phyloP scores from a whole-genome alignment of 1,140 invertebrate species.

The Magallana ariakensis region DNA sequence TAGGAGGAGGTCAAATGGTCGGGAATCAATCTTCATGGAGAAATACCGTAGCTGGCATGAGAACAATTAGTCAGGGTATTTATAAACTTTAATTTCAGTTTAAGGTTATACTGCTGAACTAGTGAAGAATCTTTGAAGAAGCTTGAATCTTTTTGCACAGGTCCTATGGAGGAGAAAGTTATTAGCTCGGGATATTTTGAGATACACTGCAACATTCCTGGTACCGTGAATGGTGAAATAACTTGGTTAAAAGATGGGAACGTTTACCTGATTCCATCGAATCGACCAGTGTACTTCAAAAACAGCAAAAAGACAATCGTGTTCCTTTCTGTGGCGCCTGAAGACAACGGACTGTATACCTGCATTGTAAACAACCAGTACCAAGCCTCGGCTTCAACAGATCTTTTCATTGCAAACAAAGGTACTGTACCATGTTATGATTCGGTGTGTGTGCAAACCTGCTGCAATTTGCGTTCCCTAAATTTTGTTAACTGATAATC shows the following conservation, averaged over 20 bases:
- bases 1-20: too few species aligned
- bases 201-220: neutral
- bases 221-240: neutral
- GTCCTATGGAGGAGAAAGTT: neutral
- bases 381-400: neutral
- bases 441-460: too few species aligned
- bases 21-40: too few species aligned
- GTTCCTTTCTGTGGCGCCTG: neutral
- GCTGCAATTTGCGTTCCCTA: neutral
- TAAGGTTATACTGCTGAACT: too few species aligned
- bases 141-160: neutral
- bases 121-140: too few species aligned
- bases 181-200: neutral
- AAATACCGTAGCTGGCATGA: neutral
- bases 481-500: neutral
- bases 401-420: neutral
- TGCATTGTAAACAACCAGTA: neutral
- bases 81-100: neutral
- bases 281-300: neutral
- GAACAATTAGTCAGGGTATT: neutral
- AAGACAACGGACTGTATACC: neutral
- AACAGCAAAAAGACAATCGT: constrained; percentile 10
- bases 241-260: constrained; percentile 5
- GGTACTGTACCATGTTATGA: too few species aligned
- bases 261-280: neutral